Evolutionary conservation across 2,797 vertebrate genomes (phyloP), one percentile per base, ranked within the genome.

Genomic region (Anguilla obscura): DNA sequence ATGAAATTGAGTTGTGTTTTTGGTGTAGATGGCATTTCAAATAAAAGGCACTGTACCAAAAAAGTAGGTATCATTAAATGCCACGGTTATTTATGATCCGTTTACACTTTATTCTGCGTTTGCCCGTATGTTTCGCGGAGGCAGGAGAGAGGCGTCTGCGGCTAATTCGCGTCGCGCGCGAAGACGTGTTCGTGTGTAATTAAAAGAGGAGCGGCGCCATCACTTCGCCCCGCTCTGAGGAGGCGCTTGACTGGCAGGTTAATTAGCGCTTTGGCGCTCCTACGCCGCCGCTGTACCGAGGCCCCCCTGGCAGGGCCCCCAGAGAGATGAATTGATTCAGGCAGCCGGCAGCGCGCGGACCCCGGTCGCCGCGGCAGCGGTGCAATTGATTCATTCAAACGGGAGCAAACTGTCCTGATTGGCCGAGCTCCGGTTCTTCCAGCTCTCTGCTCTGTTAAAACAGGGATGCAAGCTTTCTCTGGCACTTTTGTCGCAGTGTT

Each of bases 191-290:
- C 7, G 79, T n/a, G 45, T 50, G 79, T 82, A 82, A 82, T 82
- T 82, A 82, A 82, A 82, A 82, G 79, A 82, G 45, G 79, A 82
- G 79, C 18, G 45, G 18, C 24, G 21, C 36, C 21, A 10, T 82
- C 40, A 18, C 45, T 2, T 30, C 40, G 79, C 40, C 6, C 40
- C 6, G 40, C 79, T 82, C 79, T 50, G 79, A 82, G 88, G 85
- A 87, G 86, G 88, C 86, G 58, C 91, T 90, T 93, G 93, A 94
- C 90, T 94, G 94, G 90, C 93, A 93, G 90, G 87, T 93, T 92
- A 92, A 93, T 95, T 93, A 93, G 89, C 24, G 6, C 89, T 91
- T 90, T 85, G 86, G 89, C 86, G 91, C 89, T 66, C n/a, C 24
- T 79, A 76, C 85, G 86, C 84, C 85, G 86, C 79, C 45, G 10